Base-by-base conservation (phyloP, 2,113 vertebrate genomes). In the Rhinolophus ferrumequinum region DNA sequence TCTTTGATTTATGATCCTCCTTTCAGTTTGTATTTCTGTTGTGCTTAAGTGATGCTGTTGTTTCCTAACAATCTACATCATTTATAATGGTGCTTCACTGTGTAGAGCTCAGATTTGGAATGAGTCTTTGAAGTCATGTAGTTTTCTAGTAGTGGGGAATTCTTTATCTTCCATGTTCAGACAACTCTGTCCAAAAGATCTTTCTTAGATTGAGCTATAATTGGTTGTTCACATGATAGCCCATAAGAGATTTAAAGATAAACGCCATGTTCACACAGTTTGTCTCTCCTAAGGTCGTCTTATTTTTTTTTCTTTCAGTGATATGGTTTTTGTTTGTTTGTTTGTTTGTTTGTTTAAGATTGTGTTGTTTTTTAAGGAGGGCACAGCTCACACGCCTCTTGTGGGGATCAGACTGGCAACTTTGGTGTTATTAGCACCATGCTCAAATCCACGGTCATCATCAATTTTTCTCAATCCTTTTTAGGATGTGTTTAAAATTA, bases 401-500 rank as follows among this genome's bases (percentile, higher is more conserved):
- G 41, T 44, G 41, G 41, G 41, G 41, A 44, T 44, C 41, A 7
- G 1, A 44, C 41, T 44, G 41, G 6, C 41, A 44, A 44, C 6
- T 44, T 44, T 44, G 41, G 41, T 44, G 41, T 44, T 44, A 44
- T 44, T 44, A 44, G 41, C 41, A 44, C 41, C 41, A 44, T 6
- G 41, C 41, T 44, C 41, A 6, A 44, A 44, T 44, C 41, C 5
- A 44, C 6, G 41, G 41, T 44, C 35, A 28, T 75, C 56, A 26
- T 83, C 24, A 54, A 50, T 94, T 80, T 88, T 83, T 44, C 60
- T 73, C 30, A 96, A 7, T 70, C 21, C 41, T 86, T 93, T 89
- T 73, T 30, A 90, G 89, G 44, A 92, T 91, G 35, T 47, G 8
- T 75, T 96, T 86, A 47, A 85, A 73, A n/a, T 76, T 93, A 24